These are phyloP conservation scores for Bombyx mori DNA, from an alignment of 1,140 invertebrate genomes.

Conservation along the genomic window DNA sequence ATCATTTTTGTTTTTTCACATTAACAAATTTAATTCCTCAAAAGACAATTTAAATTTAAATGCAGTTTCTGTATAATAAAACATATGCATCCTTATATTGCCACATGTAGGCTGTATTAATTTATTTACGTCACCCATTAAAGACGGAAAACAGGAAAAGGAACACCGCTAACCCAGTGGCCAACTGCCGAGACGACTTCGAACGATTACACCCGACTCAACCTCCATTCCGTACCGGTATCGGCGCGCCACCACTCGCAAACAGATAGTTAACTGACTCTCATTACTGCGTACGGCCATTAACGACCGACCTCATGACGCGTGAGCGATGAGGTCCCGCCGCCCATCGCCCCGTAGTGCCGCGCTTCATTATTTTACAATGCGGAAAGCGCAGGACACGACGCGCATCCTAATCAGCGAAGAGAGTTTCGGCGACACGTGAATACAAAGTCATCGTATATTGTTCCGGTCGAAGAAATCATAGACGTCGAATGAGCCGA, in stretches of 20 bases:
- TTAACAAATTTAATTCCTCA: too few species aligned
- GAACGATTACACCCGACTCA: slow-evolving; percentile 40
- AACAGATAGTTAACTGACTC: slow-evolving; percentile 22
- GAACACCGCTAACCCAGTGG: slow-evolving; percentile 65
- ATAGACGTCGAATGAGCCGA: slow-evolving; percentile 40
- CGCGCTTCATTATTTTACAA: slow-evolving; percentile 48
- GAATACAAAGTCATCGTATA: slow-evolving; percentile 51
- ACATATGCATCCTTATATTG: too few species aligned
- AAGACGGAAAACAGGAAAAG: slow-evolving; percentile 58
- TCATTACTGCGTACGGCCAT: slow-evolving; percentile 27
- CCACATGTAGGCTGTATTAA: too few species aligned
- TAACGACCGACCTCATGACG: slow-evolving; percentile 29
- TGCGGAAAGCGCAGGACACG: slow-evolving; percentile 57
- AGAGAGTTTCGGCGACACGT: slow-evolving; percentile 62
- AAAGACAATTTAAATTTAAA: too few species aligned
- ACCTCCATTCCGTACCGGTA: slow-evolving; percentile 56
- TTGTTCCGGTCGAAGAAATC: slow-evolving; percentile 24
- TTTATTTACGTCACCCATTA: slow-evolving; percentile 42
- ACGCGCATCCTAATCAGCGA: slow-evolving; percentile 56
- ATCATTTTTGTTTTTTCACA: too few species aligned
- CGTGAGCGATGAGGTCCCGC: slow-evolving; percentile 29
- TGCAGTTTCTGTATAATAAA: too few species aligned
- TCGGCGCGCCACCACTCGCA: slow-evolving; percentile 41
- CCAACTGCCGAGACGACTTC: slow-evolving; percentile 56
- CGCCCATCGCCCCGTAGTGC: slow-evolving; percentile 46